Base-by-base conservation (phyloP, 2,888 invertebrate species). In the Chironomus riparius region DNA sequence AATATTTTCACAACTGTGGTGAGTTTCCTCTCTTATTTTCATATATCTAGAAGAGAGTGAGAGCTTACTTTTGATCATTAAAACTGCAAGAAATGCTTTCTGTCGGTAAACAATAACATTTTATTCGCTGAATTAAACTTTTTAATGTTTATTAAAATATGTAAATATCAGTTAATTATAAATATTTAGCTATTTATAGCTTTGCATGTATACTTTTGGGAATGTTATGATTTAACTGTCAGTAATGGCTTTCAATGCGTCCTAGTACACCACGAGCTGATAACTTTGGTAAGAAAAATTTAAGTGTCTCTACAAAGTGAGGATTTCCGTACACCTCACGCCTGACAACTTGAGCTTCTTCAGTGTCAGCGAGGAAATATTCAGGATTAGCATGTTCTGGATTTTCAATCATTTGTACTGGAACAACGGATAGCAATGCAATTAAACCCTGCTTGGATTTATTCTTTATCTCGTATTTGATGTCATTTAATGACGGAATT, bases 391-490 rank as follows among this genome's bases (percentile, higher is more conserved):
- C 78, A 24, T 81, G 77, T 13, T 81, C 80, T 5, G 78, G 76
- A 76, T 80, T 79, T 76, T 81, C 81, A 65, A 79, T 81, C 13
- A 81, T 80, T 68, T 81, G 74, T 62, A 82, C 79, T 4, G 82
- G 81, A 56, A 80, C 62, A 28, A 81, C 74, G 47, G 80, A 79
- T 3, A 79, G 79, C 4, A 79, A 78, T 6, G 80, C 80, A 50
- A 79, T 76, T 1, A 82, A 76, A 28, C 81, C 81, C 81, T 82
- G 80, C 72, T 78, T 79, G 12, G 78, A 79, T 77, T 82, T 82
- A 13, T 78, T 79, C 0, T 79, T 18, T 22, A 81, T 80, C 76
- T 80, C 81, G 12, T 74, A 78, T 61, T 78, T 78, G 21, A 82
- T 78, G 78, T 80, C 80, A 13, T 80, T 78, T 4, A 80, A 18